Conservation (phyloP, 2,888 invertebrate genomes). For the Anthrax anthrax region DNA sequence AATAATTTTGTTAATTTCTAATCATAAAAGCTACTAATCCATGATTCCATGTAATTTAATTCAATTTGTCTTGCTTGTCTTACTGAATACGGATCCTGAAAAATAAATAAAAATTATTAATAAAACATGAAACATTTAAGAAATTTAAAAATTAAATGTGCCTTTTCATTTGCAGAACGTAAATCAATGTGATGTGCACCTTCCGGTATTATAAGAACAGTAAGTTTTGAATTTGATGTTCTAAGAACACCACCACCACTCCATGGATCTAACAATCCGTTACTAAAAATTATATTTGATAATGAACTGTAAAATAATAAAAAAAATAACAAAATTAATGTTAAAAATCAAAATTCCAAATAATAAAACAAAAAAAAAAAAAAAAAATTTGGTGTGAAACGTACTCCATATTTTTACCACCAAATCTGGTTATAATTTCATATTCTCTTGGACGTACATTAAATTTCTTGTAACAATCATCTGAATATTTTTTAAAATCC, state of each 20-base stretch:
- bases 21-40: constrained; percentile 17
- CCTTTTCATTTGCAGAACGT: constrained; percentile 34
- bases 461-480: constrained; percentile 54
- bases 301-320: constrained; percentile 29
- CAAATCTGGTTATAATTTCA: constrained; percentile 61
- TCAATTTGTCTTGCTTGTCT: constrained; percentile 21
- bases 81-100: constrained; percentile 25
- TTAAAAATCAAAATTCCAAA: constrained; percentile 12
- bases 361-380: no score
- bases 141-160: background rate
- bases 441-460: constrained; percentile 51
- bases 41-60: constrained; percentile 18
- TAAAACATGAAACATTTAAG: no score
- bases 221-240: constrained; percentile 48
- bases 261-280: constrained; percentile 80
- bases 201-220: constrained; percentile 61
- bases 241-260: constrained; percentile 66
- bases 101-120: background rate
- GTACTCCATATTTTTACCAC: constrained; percentile 53
- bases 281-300: constrained; percentile 65
- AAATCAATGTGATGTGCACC: constrained; percentile 80
- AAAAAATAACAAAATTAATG: background rate
- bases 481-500: constrained; percentile 52
- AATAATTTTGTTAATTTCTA: no score
- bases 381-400: background rate